Percentiles rank a stretch among this genome's conserved stretches.
Evolutionary conservation across 2,888 invertebrate species (phyloP).

Genomic region (Lasioglossum morio): DNA sequence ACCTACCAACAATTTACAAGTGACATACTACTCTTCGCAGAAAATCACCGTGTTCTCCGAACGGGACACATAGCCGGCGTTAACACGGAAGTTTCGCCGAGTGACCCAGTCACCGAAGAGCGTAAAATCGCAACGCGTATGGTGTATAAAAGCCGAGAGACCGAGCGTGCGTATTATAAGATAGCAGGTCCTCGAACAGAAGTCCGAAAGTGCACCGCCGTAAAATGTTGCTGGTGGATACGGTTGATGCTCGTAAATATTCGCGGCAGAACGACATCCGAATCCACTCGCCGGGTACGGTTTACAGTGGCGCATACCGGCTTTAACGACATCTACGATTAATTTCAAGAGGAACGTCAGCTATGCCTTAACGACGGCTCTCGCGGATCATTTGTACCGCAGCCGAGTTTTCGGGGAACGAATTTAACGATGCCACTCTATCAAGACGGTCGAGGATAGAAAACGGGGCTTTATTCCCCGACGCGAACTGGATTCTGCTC

Average conservation of each 20-base stretch:
- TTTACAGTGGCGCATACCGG: constrained; percentile 34
- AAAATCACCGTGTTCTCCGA: background rate
- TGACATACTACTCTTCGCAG: background rate
- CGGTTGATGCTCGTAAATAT: background rate
- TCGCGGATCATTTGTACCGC: constrained; percentile 21
- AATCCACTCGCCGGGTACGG: constrained; percentile 13
- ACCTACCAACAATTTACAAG: background rate
- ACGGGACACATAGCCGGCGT: background rate
- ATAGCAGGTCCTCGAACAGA: background rate
- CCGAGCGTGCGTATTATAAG: background rate
- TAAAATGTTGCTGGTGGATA: background rate
- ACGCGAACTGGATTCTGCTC: background rate
- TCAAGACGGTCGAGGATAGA: constrained; percentile 14
- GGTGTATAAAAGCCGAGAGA: background rate
- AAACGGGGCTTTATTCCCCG: constrained; percentile 18
- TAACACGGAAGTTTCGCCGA: background rate
- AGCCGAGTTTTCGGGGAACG: constrained; percentile 33
- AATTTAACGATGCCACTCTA: constrained; percentile 42
- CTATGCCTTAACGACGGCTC: constrained; percentile 43
- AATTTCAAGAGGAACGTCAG: constrained; percentile 54
- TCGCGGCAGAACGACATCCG: constrained; percentile 18
- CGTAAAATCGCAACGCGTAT: background rate
- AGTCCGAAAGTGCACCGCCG: background rate
- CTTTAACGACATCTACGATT: constrained; percentile 48
- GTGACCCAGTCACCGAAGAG: background rate